Conservation (phyloP, 2,888 invertebrate genomes). For the Agrochola circellaris region DNA sequence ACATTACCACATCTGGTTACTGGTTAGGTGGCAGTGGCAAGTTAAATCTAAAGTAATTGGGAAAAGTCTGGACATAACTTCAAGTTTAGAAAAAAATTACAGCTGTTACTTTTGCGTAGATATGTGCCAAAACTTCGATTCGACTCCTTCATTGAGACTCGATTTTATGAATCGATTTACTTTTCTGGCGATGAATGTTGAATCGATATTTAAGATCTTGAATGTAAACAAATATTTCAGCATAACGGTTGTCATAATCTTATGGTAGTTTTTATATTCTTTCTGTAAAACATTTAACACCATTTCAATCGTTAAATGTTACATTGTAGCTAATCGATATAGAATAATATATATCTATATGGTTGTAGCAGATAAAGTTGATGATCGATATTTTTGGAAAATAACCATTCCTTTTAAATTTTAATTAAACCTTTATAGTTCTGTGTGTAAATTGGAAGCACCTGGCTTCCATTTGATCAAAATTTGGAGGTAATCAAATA, state of each 20-base stretch:
- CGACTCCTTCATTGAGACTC: not conserved
- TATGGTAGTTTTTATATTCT: slow-evolving; percentile 31
- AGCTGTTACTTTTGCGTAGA: not conserved
- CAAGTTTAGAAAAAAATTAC: not conserved
- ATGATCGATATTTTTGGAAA: slow-evolving; percentile 8
- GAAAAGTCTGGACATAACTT: slow-evolving; percentile 2
- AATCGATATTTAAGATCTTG: not conserved
- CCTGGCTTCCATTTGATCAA: not conserved
- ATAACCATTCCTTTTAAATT: not conserved
- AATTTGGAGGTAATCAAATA: slow-evolving; percentile 6
- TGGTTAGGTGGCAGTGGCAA: slow-evolving; percentile 1
- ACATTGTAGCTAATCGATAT: slow-evolving; percentile 57
- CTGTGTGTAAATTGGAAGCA: not conserved
- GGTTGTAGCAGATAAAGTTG: slow-evolving; percentile 41
- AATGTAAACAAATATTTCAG: slow-evolving; percentile 21
- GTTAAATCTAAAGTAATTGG: slow-evolving; percentile 15
- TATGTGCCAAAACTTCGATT: not conserved
- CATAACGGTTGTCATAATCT: slow-evolving; percentile 19
- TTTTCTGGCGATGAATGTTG: not conserved
- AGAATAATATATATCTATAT: slow-evolving; percentile 34
- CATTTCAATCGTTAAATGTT: slow-evolving; percentile 58
- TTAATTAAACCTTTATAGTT: not conserved
- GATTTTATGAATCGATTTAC: not conserved
- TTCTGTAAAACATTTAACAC: slow-evolving; percentile 61
- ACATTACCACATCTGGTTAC: slow-evolving; percentile 19